These are phyloP conservation scores for Donacobius atricapilla DNA, from an alignment of 2,113 vertebrate species.

Conservation along the genomic window DNA sequence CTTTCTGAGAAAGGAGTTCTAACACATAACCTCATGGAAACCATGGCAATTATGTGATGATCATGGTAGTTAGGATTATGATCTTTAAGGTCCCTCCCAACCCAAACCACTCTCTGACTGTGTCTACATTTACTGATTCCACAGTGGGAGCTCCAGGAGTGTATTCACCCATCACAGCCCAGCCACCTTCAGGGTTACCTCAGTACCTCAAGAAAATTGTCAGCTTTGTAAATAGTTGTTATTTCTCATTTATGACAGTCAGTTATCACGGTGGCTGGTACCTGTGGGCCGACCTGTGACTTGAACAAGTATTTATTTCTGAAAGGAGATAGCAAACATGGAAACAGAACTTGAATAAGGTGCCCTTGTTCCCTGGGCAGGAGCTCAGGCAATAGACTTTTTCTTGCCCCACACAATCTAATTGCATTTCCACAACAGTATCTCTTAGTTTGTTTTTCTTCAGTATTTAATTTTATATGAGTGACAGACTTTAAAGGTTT, in stretches of 20 bases:
- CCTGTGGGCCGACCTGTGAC: not conserved
- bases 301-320: not conserved
- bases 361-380: not conserved
- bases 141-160: not conserved
- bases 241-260: not conserved
- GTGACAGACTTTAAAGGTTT: not conserved
- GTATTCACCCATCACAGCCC: not conserved
- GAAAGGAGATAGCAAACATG: not conserved
- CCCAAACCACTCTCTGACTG: fast-evolving
- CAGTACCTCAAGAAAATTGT: not conserved
- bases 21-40: not conserved
- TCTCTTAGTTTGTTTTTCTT: not conserved
- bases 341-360: not conserved
- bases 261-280: not conserved
- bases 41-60: not conserved
- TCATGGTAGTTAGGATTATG: not conserved
- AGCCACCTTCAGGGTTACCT: not conserved
- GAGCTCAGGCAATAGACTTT: not conserved
- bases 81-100: not conserved
- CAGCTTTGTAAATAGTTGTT: not conserved
- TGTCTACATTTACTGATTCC: not conserved
- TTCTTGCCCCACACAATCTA: not conserved
- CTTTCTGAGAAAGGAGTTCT: not conserved
- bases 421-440: not conserved
- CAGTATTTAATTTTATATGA: not conserved